phyloP scores from a whole-genome alignment of 2,888 invertebrate species.

The Drosophila robusta region DNA sequence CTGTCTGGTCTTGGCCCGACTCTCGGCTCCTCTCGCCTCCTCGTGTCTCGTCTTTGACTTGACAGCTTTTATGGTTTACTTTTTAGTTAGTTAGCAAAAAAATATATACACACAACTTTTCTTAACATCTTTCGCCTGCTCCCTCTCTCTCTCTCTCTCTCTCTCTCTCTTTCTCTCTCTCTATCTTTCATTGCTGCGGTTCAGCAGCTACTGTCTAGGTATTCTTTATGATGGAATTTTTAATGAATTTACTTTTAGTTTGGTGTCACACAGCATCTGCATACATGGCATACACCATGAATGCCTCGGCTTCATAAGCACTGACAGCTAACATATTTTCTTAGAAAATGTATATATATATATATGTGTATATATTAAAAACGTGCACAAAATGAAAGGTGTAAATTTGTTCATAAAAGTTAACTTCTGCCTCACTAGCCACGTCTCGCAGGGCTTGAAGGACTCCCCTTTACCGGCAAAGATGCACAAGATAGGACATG shows the following conservation, averaged over 20 bases:
- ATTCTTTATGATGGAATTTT: constrained; percentile 78
- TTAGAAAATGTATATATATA: constrained; percentile 45
- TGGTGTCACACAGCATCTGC: constrained; percentile 71
- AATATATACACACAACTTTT: constrained; percentile 50
- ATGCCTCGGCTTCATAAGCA: constrained; percentile 39
- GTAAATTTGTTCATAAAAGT: constrained; percentile 76
- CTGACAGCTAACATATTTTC: constrained; percentile 64
- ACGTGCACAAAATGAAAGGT: constrained; percentile 75
- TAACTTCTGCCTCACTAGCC: constrained; percentile 56
- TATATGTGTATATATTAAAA: constrained; percentile 46
- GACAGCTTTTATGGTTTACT: constrained; percentile 68
- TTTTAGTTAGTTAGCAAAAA: constrained; percentile 74
- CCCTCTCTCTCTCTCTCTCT: neutral
- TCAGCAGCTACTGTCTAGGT: constrained; percentile 47
- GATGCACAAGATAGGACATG: constrained; percentile 51
- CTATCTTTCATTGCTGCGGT: constrained; percentile 14
- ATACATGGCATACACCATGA: constrained; percentile 32
- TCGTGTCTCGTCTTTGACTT: constrained; percentile 44
- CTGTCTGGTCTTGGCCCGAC: constrained; percentile 2
- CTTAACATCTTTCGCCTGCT: neutral
- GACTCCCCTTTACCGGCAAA: constrained; percentile 16
- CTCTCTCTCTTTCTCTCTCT: neutral
- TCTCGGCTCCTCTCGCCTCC: constrained; percentile 4
- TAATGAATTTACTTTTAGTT: constrained; percentile 79
- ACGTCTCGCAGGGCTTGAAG: constrained; percentile 13